Conservation (phyloP, 2,113 vertebrate genomes). For the Dipodomys stephensi region DNA sequence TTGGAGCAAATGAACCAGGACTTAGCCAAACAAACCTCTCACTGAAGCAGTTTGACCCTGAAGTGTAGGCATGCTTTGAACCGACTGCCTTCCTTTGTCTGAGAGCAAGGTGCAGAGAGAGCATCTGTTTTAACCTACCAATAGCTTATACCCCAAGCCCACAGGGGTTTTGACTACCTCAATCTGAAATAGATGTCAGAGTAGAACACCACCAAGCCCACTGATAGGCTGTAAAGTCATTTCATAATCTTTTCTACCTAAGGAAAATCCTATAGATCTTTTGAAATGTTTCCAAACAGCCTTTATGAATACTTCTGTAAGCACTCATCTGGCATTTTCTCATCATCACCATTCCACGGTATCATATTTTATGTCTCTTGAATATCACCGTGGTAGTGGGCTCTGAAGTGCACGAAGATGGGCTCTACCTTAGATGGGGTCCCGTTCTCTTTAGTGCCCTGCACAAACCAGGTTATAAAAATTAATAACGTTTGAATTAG, state of each 20-base stretch:
- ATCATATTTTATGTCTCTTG: conserved; percentile 1
- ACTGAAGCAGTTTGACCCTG: background rate
- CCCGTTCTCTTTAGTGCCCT: background rate
- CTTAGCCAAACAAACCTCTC: background rate
- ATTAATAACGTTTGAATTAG: background rate
- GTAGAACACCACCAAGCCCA: too few relatives aligned
- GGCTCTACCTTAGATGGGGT: background rate
- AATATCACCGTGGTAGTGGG: background rate
- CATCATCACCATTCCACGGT: background rate
- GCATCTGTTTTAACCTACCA: background rate
- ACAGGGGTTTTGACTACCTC: background rate
- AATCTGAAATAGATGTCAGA: background rate
- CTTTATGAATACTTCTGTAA: background rate
- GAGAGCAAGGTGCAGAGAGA: background rate
- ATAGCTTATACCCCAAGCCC: background rate
- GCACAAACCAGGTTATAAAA: background rate
- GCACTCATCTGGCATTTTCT: background rate
- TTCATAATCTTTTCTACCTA: too few relatives aligned
- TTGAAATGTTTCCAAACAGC: background rate
- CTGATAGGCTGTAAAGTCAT: too few relatives aligned
- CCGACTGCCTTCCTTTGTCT: background rate
- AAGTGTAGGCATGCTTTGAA: background rate
- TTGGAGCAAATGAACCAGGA: background rate
- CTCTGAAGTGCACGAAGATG: background rate
- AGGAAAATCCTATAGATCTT: background rate